Evolutionary conservation across 2,113 vertebrate genomes (phyloP).

Genomic region (Zosterops japonicus): DNA sequence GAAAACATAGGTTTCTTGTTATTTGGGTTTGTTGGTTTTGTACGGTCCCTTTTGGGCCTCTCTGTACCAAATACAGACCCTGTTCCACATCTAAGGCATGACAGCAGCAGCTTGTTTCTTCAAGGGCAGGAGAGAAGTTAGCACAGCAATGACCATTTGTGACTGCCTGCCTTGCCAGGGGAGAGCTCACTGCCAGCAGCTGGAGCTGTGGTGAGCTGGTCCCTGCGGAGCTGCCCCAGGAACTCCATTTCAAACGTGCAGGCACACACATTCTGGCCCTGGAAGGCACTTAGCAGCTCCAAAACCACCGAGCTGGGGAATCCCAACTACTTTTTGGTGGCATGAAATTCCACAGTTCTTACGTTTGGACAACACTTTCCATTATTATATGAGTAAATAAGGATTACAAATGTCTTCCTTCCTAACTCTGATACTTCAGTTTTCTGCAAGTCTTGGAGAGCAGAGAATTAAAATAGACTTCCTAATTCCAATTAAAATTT

Average conservation of each 20-base stretch:
- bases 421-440: not conserved
- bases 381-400: not conserved
- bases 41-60: not conserved
- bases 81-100: not conserved
- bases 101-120: not conserved
- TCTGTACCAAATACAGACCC: not conserved
- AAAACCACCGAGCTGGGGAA: not conserved
- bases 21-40: not conserved
- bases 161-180: not conserved
- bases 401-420: not conserved
- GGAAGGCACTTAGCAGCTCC: not conserved
- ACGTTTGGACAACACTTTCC: not conserved
- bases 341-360: not conserved
- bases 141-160: not conserved
- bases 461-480: not conserved
- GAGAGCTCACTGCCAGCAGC: not conserved
- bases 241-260: not conserved
- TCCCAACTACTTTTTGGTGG: not conserved
- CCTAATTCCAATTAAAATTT: not conserved
- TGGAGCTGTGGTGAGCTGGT: not conserved
- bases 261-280: not conserved
- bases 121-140: not conserved
- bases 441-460: not conserved
- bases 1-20: not conserved
- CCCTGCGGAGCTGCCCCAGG: not conserved